Evolutionary conservation across 2,113 vertebrate genomes (phyloP).

Genomic region (Noctilio leporinus): DNA sequence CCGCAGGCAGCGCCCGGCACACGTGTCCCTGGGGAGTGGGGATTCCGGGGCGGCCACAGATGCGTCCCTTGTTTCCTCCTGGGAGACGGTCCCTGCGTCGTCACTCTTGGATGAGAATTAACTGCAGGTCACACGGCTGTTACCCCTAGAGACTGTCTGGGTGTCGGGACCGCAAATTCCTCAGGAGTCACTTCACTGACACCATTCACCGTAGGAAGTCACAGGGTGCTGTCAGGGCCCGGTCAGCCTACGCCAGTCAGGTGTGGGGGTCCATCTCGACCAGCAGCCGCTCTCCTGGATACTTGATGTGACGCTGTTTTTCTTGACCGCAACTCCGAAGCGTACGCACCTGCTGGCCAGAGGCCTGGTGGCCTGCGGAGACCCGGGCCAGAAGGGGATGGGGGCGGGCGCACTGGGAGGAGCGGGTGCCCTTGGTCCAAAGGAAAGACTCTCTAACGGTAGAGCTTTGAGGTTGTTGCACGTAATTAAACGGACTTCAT

Average conservation of each 20-base stretch:
- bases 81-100: too few relatives aligned
- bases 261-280: not conserved
- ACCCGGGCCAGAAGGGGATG: not conserved
- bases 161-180: too few relatives aligned
- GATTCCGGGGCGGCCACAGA: too few relatives aligned
- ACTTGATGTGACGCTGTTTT: not conserved
- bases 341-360: not conserved
- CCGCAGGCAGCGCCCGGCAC: too few relatives aligned
- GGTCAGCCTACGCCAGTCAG: not conserved
- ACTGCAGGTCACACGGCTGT: too few relatives aligned
- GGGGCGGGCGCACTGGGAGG: not conserved
- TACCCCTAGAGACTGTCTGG: too few relatives aligned
- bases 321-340: conserved; percentile 8
- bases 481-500: not conserved
- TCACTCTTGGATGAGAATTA: too few relatives aligned
- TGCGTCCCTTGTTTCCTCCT: too few relatives aligned
- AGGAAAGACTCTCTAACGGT: not conserved
- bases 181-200: too few relatives aligned
- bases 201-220: too few relatives aligned
- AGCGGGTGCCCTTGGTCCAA: not conserved
- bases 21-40: too few relatives aligned
- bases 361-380: not conserved
- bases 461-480: not conserved
- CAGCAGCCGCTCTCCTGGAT: not conserved
- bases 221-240: too few relatives aligned